These are phyloP conservation scores for Lepidostoma basale DNA, from an alignment of 1,140 invertebrate species.

Conservation along the genomic window DNA sequence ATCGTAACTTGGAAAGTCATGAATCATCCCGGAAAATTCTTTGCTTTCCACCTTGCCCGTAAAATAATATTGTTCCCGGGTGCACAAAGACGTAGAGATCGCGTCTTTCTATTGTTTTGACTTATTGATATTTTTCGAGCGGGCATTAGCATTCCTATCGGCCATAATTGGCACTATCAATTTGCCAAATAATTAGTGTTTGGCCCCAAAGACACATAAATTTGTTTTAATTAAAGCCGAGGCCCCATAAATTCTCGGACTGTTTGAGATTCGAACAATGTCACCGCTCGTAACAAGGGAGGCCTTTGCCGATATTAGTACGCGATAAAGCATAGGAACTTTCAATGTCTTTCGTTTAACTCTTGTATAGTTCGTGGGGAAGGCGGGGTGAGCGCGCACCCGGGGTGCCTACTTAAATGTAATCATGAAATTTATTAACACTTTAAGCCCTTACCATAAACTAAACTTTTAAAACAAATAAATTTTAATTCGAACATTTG, in stretches of 20 bases:
- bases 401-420: too few relatives aligned
- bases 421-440: too few relatives aligned
- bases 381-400: not conserved
- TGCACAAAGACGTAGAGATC: too few relatives aligned
- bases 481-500: too few relatives aligned
- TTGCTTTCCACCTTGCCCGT: too few relatives aligned
- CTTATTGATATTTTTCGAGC: conserved; percentile 26
- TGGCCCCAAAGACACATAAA: conserved; percentile 33
- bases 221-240: conserved; percentile 42
- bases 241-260: conserved; percentile 6
- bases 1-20: too few relatives aligned
- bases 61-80: too few relatives aligned
- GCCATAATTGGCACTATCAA: conserved; percentile 18
- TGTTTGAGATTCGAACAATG: conserved; percentile 33
- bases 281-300: conserved; percentile 5
- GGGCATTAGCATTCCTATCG: conserved; percentile 8
- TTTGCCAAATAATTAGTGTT: conserved; percentile 28
- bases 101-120: too few relatives aligned
- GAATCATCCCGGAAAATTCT: too few relatives aligned
- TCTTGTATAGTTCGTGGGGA: conserved; percentile 4
- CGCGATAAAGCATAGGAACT: conserved; percentile 36
- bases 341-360: conserved; percentile 33
- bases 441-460: too few relatives aligned
- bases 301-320: conserved; percentile 9
- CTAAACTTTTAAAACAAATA: too few relatives aligned